Evolutionary conservation across 2,888 invertebrate species (phyloP), one percentile per base, ranked within the genome.

Genomic region (Torymus texanus): DNA sequence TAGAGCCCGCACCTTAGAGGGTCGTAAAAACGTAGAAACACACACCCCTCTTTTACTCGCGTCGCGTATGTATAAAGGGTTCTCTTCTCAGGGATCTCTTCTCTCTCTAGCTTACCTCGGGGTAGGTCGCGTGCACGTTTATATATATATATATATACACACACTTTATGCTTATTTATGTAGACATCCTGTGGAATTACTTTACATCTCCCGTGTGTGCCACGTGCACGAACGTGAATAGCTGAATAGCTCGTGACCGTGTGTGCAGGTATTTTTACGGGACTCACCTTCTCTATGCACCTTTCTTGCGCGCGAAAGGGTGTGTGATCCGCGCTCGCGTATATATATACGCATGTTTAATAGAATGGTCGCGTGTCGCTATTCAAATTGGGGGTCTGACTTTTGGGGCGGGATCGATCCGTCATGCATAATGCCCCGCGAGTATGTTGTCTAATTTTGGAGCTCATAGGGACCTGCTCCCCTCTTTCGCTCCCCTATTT

Each of bases 91-190:
- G 18, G 66, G 63, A 55, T 62, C 50, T 74, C 10, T 65, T 50
- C 51, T 63, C 51, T 63, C 13, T 63, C 16, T 65, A 29, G 41
- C 41, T 8, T 0, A 41, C 41, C 21, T 24, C 14, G 13, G 21
- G 4, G 2, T 61, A 21, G 62, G 62, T 73, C 62, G 41, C 67
- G n/a, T 53, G 55, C 63, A 56, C 53, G 21, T 53, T 16, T 50
- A 41, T 61, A 66, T 55, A 56, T 41, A 63, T 50, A 41, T 61
- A 66, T 55, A 56, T 41, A 63, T 61, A 67, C 13, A 4, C 12
- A 58, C 21, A n/a, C 74, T 75, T 70, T 88, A 86, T 87, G 85
- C 86, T 87, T 85, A 87, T 88, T 86, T 87, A 86, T 85, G 85
- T 86, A 87, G 86, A 86, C 82, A 83, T 85, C 85, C 84, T 78